Evolutionary conservation across 37 sponge, comb jelly and placozoan genomes (phyloP).

Genomic region (Corticium candelabrum): DNA sequence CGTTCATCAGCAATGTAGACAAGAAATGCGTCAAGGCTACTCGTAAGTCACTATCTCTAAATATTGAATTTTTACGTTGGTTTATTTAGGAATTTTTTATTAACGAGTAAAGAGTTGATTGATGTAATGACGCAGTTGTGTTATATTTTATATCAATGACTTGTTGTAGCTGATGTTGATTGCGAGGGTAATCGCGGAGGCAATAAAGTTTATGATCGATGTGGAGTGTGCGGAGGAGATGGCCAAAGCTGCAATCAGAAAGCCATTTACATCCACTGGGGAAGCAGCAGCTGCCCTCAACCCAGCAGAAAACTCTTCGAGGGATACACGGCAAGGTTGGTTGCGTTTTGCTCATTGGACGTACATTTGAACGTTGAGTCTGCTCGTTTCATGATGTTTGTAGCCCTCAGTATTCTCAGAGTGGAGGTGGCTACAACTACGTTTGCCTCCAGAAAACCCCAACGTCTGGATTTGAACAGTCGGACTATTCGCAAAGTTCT

Average conservation of each 20-base stretch:
- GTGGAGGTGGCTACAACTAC: background rate
- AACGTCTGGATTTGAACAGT: background rate
- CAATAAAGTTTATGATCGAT: background rate
- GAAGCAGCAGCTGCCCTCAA: background rate
- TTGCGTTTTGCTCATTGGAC: no score
- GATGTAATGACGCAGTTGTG: no score
- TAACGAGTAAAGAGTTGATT: no score
- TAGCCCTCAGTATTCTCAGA: background rate
- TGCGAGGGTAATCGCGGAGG: background rate
- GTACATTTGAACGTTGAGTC: no score
- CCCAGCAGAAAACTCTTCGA: background rate
- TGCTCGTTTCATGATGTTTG: no score
- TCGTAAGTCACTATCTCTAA: no score
- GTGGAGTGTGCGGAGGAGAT: constrained; percentile 1
- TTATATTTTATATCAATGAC: no score
- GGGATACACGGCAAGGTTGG: background rate
- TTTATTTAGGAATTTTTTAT: no score
- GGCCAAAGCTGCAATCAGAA: background rate
- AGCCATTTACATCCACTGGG: background rate
- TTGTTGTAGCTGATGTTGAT: background rate
- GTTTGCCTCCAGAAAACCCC: background rate
- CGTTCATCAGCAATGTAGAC: background rate
- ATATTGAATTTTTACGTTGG: no score
- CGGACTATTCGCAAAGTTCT: background rate
- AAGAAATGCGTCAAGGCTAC: background rate